Percentiles rank a stretch among this genome's conserved stretches.
phyloP scores from a whole-genome alignment of 2,888 invertebrate species.

The Strigamia transsilvanica region DNA sequence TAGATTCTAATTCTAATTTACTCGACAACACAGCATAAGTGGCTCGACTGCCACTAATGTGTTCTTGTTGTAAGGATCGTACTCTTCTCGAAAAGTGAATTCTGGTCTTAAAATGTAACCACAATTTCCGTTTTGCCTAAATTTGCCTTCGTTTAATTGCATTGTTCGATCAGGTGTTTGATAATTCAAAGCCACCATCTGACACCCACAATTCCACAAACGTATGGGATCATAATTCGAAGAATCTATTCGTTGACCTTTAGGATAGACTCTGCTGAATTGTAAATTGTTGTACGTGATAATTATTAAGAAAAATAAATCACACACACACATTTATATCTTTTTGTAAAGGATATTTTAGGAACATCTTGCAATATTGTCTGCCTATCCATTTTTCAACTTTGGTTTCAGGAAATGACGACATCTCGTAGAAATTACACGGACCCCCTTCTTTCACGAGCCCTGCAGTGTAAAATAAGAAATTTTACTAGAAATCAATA shows the following conservation, averaged over 20 bases:
- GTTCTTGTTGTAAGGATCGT: slow-evolving; percentile 78
- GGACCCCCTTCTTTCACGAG: slow-evolving; percentile 70
- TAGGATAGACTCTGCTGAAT: slow-evolving; percentile 92
- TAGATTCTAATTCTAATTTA: not conserved
- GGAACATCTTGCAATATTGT: slow-evolving; percentile 64
- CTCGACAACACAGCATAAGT: slow-evolving; percentile 67
- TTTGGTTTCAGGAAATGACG: slow-evolving; percentile 95
- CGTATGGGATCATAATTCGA: slow-evolving; percentile 95
- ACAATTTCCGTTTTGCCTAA: slow-evolving; percentile 89
- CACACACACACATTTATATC: not conserved
- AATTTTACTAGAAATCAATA: not conserved
- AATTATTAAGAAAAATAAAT: not conserved
- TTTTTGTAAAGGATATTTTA: slow-evolving; percentile 57
- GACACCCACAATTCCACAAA: slow-evolving; percentile 95
- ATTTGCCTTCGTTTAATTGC: slow-evolving; percentile 95
- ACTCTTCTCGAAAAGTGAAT: slow-evolving; percentile 82
- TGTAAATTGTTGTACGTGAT: slow-evolving; percentile 68
- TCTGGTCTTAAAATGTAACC: slow-evolving; percentile 92
- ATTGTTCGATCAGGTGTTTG: slow-evolving; percentile 94
- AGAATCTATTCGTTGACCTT: slow-evolving; percentile 89
- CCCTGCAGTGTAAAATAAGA: slow-evolving; percentile 22
- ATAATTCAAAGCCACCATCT: slow-evolving; percentile 97
- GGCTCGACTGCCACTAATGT: slow-evolving; percentile 71
- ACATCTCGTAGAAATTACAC: slow-evolving; percentile 93
- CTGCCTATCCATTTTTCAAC: slow-evolving; percentile 89